phyloP scores from a whole-genome alignment of 37 sponge, comb jelly and placozoan species.

The Beroe forskalii region DNA sequence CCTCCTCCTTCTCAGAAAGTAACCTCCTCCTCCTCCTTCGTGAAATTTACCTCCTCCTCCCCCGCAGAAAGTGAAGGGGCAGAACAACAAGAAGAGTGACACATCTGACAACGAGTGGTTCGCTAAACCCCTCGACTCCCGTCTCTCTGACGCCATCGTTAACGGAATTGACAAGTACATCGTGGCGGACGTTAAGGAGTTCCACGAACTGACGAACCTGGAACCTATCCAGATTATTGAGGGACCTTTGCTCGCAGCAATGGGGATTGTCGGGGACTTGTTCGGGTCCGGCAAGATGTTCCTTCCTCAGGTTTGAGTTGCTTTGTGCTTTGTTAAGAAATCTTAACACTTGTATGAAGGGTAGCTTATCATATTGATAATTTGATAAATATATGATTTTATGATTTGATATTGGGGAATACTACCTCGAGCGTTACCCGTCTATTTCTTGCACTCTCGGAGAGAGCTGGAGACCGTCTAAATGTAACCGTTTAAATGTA shows the following conservation, averaged over 20 bases:
- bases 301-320: slow-evolving; percentile 83
- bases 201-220: slow-evolving; percentile 69
- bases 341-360: no score
- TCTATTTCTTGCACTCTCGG: no score
- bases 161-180: slow-evolving; percentile 86
- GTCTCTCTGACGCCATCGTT: slow-evolving; percentile 51
- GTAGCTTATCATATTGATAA: no score
- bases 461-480: no score
- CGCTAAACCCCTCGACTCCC: background rate
- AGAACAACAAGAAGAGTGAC: background rate
- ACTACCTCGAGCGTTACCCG: no score
- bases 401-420: no score
- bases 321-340: no score
- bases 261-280: slow-evolving; percentile 96
- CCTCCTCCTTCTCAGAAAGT: no score
- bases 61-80: slow-evolving; percentile 52
- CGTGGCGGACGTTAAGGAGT: slow-evolving; percentile 83
- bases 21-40: no score
- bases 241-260: slow-evolving; percentile 87
- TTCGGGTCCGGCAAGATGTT: slow-evolving; percentile 99
- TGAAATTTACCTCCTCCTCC: no score
- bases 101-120: slow-evolving; percentile 32
- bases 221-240: slow-evolving; percentile 91
- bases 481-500: no score
- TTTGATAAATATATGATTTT: no score